phyloP scores from a whole-genome alignment of 2,797 vertebrate genomes.

The Falco peregrinus region DNA sequence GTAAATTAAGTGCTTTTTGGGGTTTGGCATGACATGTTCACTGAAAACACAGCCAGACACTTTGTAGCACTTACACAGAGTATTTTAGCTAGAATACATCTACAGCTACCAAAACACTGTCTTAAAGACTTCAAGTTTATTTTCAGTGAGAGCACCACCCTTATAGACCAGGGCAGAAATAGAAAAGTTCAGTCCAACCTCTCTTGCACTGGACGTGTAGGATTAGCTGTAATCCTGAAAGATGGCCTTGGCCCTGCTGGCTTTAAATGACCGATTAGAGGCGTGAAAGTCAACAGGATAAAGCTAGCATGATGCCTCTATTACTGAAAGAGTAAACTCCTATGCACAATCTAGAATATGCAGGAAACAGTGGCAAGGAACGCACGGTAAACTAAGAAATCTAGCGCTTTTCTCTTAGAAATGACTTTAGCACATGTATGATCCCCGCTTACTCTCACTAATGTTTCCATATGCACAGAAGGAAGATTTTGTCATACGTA shows the following conservation, averaged over 20 bases:
- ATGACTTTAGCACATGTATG: background rate
- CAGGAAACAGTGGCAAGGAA: background rate
- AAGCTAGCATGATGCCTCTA: background rate
- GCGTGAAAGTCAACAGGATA: background rate
- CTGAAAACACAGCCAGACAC: background rate
- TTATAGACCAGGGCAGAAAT: background rate
- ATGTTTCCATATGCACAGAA: background rate
- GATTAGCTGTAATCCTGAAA: background rate
- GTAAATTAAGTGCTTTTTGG: background rate
- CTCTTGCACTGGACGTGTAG: background rate
- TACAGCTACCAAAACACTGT: background rate
- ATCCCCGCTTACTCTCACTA: background rate
- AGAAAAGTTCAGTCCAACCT: background rate
- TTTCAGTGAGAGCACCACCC: background rate
- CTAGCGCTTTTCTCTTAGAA: background rate
- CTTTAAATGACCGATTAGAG: background rate
- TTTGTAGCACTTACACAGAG: background rate
- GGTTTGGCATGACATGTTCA: background rate
- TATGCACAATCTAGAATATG: background rate
- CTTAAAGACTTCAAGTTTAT: background rate
- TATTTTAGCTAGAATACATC: background rate
- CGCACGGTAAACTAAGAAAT: background rate
- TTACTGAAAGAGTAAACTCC: background rate
- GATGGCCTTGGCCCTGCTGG: background rate
- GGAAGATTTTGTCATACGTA: background rate